Evolutionary conservation across 2,888 invertebrate genomes (phyloP).

Genomic region (Rhyacophila evoluta): DNA sequence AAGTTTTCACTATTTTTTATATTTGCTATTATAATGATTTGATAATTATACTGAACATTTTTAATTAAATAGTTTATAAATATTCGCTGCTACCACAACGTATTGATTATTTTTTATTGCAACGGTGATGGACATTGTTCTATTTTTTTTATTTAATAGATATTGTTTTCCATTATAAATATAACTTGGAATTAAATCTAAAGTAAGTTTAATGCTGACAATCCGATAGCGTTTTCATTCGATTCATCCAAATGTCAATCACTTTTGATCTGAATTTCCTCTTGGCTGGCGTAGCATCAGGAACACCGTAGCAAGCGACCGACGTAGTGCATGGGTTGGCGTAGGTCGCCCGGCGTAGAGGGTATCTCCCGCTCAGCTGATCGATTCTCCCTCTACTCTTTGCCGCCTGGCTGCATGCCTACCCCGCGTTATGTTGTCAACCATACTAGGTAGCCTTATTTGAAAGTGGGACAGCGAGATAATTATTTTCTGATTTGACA

Average conservation of each 20-base stretch:
- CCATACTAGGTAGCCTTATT: background rate
- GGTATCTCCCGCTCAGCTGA: slow-evolving; percentile 19
- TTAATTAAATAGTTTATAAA: no score
- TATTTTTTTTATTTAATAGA: no score
- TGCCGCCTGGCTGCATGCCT: background rate
- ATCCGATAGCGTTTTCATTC: background rate
- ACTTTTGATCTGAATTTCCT: slow-evolving; percentile 6
- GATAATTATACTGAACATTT: no score
- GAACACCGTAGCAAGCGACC: background rate
- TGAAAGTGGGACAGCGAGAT: background rate
- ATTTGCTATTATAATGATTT: no score
- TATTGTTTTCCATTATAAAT: no score
- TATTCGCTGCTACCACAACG: no score
- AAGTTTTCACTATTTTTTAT: no score
- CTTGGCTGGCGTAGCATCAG: background rate
- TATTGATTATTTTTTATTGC: no score
- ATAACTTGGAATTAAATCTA: no score
- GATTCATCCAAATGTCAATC: slow-evolving; percentile 6
- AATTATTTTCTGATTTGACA: no score
- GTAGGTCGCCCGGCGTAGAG: slow-evolving; percentile 18
- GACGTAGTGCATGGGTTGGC: background rate
- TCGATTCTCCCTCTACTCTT: background rate
- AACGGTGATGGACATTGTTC: no score
- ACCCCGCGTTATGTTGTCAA: background rate
- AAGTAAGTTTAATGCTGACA: no score